phyloP scores from a whole-genome alignment of 37 sponge, comb jelly and placozoan species.

The Haliclona indistincta region DNA sequence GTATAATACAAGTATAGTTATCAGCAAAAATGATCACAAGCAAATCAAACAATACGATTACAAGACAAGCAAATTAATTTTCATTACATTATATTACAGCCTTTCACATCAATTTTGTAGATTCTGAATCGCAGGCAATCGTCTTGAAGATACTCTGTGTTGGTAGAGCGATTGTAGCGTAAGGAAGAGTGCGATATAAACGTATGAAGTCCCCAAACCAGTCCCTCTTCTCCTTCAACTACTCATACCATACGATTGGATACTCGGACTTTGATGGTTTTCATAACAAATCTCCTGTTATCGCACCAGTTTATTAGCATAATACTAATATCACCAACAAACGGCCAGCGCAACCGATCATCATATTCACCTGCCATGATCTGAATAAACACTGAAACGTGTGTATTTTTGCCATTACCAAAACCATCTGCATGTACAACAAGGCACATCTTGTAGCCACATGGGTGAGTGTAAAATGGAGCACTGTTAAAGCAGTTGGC shows the following conservation, averaged over 20 bases:
- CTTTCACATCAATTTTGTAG: not conserved
- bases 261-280: too few species aligned
- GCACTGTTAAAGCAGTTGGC: not conserved
- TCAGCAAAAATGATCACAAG: too few species aligned
- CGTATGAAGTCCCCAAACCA: not conserved
- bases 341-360: not conserved
- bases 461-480: not conserved
- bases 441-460: not conserved
- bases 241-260: not conserved
- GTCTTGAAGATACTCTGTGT: slow-evolving; percentile 2
- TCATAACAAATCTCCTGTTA: too few species aligned
- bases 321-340: not conserved
- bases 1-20: too few species aligned
- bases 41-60: too few species aligned
- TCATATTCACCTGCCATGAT: not conserved
- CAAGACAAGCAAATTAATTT: too few species aligned
- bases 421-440: not conserved
- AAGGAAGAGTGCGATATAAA: slow-evolving; percentile 4
- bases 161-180: not conserved
- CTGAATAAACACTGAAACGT: not conserved
- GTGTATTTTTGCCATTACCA: not conserved
- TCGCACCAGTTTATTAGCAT: not conserved
- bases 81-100: too few species aligned
- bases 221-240: not conserved
- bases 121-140: slow-evolving; percentile 8